Conservation (phyloP, 1,140 invertebrate species). For the Rhynchophorus ferrugineus region DNA sequence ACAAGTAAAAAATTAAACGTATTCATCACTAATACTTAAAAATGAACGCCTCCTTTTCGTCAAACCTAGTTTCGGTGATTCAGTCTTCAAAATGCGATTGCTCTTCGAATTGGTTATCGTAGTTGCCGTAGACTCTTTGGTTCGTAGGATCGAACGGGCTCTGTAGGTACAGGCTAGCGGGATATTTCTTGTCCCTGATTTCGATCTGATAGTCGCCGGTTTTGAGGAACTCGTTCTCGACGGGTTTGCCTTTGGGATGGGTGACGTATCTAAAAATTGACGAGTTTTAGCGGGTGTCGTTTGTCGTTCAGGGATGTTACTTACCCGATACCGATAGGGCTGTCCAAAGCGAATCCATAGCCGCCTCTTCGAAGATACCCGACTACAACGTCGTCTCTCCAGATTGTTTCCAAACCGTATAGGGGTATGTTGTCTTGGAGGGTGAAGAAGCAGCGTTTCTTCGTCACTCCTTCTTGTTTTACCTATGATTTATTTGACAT, state of each 20-base stretch:
- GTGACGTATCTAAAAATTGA: constrained; percentile 46
- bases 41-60: too few species aligned
- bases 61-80: too few species aligned
- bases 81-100: constrained; percentile 41
- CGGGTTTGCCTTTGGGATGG: constrained; percentile 47
- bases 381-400: constrained; percentile 64
- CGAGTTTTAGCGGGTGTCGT: too few species aligned
- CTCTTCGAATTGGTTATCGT: constrained; percentile 38
- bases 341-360: constrained; percentile 64
- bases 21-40: too few species aligned
- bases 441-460: constrained; percentile 66
- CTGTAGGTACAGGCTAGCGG: constrained; percentile 59
- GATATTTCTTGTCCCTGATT: constrained; percentile 63
- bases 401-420: constrained; percentile 78
- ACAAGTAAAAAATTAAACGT: too few species aligned
- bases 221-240: constrained; percentile 61
- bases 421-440: constrained; percentile 60
- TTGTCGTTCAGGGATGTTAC: too few species aligned
- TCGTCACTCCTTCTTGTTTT: constrained; percentile 58
- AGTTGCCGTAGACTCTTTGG: constrained; percentile 44
- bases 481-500: constrained; percentile 4
- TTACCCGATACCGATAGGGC: constrained; percentile 62
- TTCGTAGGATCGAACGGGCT: constrained; percentile 75
- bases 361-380: constrained; percentile 76
- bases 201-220: constrained; percentile 72